Evolutionary conservation across 1,140 invertebrate species (phyloP), one percentile per base, ranked within the genome.

Genomic region (Bombus waltoni): DNA sequence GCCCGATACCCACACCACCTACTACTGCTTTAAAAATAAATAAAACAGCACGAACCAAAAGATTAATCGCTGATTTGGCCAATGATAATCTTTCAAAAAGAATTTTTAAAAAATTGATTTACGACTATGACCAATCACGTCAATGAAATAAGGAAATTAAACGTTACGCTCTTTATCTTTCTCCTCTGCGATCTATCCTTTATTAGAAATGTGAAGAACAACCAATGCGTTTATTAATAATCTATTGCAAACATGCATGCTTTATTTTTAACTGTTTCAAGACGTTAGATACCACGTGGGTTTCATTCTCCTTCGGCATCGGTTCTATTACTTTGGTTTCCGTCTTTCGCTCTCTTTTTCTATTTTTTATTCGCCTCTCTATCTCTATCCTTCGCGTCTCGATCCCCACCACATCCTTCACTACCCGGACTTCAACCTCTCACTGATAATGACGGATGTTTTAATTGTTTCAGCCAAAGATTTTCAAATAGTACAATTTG

Each of bases 211-310:
- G 3, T 70, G 22, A 70, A 70, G 25, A 70, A 38, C 3, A 1
- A 40, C 68, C 18, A 25, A 13, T 70, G 25, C 5, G 18, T 40
- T 70, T 70, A 68, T 38, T 38, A 70, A 70, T 70, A 70, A 70
- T 70, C 35, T 38, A 25, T 3, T 71, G 10, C 13, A 42, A 71
- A 71, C 42, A 5, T 42, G 38, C 25, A 42, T 3, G 38, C 25
- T 42, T 42, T 71, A 71, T 71, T 71, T 71, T 42, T 71, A 42
- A 57, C 47, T 75, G 25, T 32, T 57, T 75, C 42, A 38, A 22
- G 3, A 57, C 32, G 32, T n/a, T 53, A 75, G 5, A 38, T 25
- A 25, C 44, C 25, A 11, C 44, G 44, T 75, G 42, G 32, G 18
- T 53, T 53, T 53, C 4, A 57, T 75, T 47, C 44, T 2, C 22